Conservation (phyloP, 2,113 vertebrate genomes). For the Macroglossus sobrinus region DNA sequence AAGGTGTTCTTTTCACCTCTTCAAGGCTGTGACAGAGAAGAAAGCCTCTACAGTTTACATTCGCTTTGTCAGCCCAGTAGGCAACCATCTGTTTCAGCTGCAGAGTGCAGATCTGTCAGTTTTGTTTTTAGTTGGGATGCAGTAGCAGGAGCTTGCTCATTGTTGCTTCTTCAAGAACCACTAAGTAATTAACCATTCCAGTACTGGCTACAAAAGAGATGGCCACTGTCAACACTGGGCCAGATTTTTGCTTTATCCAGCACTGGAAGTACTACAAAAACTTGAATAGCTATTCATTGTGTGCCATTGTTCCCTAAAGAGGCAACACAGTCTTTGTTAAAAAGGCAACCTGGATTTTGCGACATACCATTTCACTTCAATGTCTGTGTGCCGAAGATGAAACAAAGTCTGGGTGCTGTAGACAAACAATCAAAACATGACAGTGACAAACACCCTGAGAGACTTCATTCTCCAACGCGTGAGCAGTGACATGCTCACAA, state of each 20-base stretch:
- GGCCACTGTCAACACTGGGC: slow-evolving; percentile 47
- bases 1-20: slow-evolving; percentile 69
- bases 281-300: slow-evolving; percentile 65
- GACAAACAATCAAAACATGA: slow-evolving; percentile 66
- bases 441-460: slow-evolving; percentile 63
- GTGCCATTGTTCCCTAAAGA: slow-evolving; percentile 60
- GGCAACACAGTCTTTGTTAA: slow-evolving; percentile 60
- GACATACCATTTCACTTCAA: slow-evolving; percentile 58
- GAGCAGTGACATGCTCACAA: slow-evolving; percentile 4
- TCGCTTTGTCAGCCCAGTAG: slow-evolving; percentile 65
- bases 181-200: slow-evolving; percentile 68
- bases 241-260: slow-evolving; percentile 64
- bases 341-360: slow-evolving; percentile 71
- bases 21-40: slow-evolving; percentile 37
- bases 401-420: slow-evolving; percentile 63
- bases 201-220: slow-evolving; percentile 56
- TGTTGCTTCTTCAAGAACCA: slow-evolving; percentile 52
- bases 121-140: slow-evolving; percentile 60
- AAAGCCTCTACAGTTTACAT: slow-evolving; percentile 64
- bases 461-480: background rate
- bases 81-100: slow-evolving; percentile 74
- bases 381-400: slow-evolving; percentile 53
- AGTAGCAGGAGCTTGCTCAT: slow-evolving; percentile 56
- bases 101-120: slow-evolving; percentile 66
- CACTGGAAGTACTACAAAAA: slow-evolving; percentile 64